Evolutionary conservation across 2,113 vertebrate species (phyloP), one percentile per base, ranked within the genome.

Genomic region (Girardinichthys multiradiatus): DNA sequence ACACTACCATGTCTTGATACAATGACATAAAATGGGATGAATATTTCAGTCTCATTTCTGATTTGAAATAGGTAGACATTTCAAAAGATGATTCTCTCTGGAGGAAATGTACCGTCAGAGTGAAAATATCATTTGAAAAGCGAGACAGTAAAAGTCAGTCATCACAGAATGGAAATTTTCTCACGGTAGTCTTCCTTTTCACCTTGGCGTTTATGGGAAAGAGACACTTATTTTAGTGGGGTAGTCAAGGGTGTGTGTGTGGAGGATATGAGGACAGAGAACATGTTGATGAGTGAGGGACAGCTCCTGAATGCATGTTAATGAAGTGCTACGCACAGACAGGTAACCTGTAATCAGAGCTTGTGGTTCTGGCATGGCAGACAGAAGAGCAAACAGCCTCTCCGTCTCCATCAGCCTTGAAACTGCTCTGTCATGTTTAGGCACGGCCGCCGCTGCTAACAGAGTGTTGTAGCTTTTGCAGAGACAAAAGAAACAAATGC

Each of bases 61-160:
- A 86, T 90, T 94, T 91, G 89, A 91, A 92, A 90, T 80, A 91
- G 88, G 81, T 83, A 90, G 87, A 91, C 87, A 69, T 92, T 90
- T 90, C 82, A 90, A 89, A 89, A 90, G 81, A 81, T 80, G 81
- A 87, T 89, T 90, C 87, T 90, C 87, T 91, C 83, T 70, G 66
- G 84, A 81, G 80, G 81, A 81, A 90, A 85, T 84, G 83, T 86
- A 82, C 87, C 83, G 84, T 76, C 57, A 60, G 82, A 88, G 82
- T 80, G 85, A 83, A 90, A 91, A 88, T 88, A 89, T 86, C 81
- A 85, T 91, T 86, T 92, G 88, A 91, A 85, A 90, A 84, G 84
- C 72, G 64, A 85, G 81, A 86, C 80, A 81, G 80, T 87, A 83
- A 91, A 89, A 92, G 85, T 79, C 88, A 86, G 89, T 89, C 86